Evolutionary conservation across 2,888 invertebrate genomes (phyloP), one percentile per base, ranked within the genome.

Genomic region (Harmothoe impar): DNA sequence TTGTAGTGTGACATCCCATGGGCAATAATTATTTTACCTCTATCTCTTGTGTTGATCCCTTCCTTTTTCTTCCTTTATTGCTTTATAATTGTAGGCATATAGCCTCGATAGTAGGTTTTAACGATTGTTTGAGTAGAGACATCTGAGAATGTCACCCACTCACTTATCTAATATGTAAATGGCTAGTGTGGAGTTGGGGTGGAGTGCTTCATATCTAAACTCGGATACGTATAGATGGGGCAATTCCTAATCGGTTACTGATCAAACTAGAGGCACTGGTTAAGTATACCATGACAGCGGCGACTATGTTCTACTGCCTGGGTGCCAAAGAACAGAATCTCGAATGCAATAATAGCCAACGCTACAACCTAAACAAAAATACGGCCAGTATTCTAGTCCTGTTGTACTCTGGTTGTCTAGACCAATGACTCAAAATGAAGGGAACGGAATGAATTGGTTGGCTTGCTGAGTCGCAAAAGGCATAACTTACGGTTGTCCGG

Each of bases 361-460:
- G 43, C 81, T 81, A 81, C 81, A 81, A 81, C 81, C 81, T 81
- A 81, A 81, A 81, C 43, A 81, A 35, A 81, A 31, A 31, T 62
- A 72, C 35, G 81, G 81, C 43, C 81, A 81, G 12, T 72, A 31
- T 29, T 77, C 77, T 81, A 81, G 15, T 35, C 81, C 81, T 81
- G 35, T 25, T 43, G 43, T 10, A 35, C 1, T 81, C 81, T 33
- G 17, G 17, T 33, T 81, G 81, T 20, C 43, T 81, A 81, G 81
- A 0, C 33, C 25, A 35, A n/a, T 33, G 33, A 35, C 81, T 81
- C n/a, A 81, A 77, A 81, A 72, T 17, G 33, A 81, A 81, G 81
- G 81, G 81, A 81, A 81, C 81, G 43, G 81, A 81, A 81, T 81
- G 81, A 81, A 81, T 81, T 81, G 81, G 81, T 81, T 81, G 81